phyloP scores from a whole-genome alignment of 2,888 invertebrate species.

The Fragum fragum region DNA sequence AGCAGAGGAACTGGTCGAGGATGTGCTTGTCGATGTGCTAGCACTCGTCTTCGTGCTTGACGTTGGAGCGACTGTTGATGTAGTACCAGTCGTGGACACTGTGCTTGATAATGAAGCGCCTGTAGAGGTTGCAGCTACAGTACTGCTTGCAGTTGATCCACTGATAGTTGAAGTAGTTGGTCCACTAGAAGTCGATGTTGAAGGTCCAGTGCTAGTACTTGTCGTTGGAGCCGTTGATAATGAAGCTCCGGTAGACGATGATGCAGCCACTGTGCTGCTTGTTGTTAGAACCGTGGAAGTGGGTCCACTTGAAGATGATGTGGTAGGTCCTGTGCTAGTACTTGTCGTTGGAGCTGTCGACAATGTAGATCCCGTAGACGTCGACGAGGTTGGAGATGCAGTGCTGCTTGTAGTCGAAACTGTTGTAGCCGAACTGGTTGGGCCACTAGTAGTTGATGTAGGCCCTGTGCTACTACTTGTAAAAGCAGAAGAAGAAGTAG shows the following conservation, averaged over 20 bases:
- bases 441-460: background rate
- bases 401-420: background rate
- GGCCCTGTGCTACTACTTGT: constrained; percentile 11
- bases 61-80: background rate
- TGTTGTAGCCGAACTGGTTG: background rate
- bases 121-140: constrained; percentile 2
- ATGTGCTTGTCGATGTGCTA: background rate
- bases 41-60: background rate
- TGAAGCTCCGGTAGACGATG: constrained; percentile 11
- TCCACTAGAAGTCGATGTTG: background rate
- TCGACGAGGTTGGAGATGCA: background rate
- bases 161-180: constrained; percentile 7
- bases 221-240: background rate
- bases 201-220: background rate
- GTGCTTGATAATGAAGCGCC: background rate
- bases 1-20: background rate
- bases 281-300: background rate
- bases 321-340: constrained; percentile 5
- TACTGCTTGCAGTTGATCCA: constrained; percentile 11
- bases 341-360: background rate
- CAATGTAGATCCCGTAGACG: background rate
- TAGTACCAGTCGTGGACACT: background rate
- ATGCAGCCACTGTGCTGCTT: background rate
- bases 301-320: background rate
- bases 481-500: background rate